A percentile compares a stretch with the other conserved stretches of the same genome.
phyloP scores from a whole-genome alignment of 2,888 invertebrate genomes.

The Clanis bilineata region DNA sequence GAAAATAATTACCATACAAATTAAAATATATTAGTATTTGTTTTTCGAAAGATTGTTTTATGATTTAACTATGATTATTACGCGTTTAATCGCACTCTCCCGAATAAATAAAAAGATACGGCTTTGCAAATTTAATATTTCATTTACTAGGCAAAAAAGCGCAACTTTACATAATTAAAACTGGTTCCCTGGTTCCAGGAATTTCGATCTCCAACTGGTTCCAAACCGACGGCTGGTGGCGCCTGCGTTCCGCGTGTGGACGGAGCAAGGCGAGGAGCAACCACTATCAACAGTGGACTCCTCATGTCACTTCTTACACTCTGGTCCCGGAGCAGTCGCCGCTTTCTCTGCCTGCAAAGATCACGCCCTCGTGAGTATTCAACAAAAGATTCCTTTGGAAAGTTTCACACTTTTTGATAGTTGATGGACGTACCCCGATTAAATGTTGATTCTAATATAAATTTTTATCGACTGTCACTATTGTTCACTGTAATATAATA shows the following conservation, averaged over 20 bases:
- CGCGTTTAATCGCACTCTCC: no score
- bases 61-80: no score
- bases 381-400: background rate
- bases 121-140: no score
- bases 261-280: slow-evolving; percentile 66
- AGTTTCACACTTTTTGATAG: background rate
- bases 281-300: slow-evolving; percentile 58
- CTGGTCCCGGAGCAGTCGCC: slow-evolving; percentile 81
- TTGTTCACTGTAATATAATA: background rate
- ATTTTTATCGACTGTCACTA: background rate
- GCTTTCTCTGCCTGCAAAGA: slow-evolving; percentile 86
- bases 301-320: slow-evolving; percentile 86
- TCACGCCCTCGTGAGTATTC: slow-evolving; percentile 81
- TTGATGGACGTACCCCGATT: slow-evolving; percentile 7
- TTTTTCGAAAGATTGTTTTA: no score
- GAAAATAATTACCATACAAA: no score
- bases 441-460: background rate
- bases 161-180: background rate
- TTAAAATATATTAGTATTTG: no score
- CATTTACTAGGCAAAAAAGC: slow-evolving; percentile 14
- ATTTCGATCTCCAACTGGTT: slow-evolving; percentile 83
- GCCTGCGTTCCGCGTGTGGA: slow-evolving; percentile 83
- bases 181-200: slow-evolving; percentile 53
- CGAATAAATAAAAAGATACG: no score
- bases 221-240: slow-evolving; percentile 84